A percentile compares a stretch with the other conserved stretches of the same genome.
Conservation (phyloP, 2,797 vertebrate genomes). For the Odontamblyopus rebecca region DNA sequence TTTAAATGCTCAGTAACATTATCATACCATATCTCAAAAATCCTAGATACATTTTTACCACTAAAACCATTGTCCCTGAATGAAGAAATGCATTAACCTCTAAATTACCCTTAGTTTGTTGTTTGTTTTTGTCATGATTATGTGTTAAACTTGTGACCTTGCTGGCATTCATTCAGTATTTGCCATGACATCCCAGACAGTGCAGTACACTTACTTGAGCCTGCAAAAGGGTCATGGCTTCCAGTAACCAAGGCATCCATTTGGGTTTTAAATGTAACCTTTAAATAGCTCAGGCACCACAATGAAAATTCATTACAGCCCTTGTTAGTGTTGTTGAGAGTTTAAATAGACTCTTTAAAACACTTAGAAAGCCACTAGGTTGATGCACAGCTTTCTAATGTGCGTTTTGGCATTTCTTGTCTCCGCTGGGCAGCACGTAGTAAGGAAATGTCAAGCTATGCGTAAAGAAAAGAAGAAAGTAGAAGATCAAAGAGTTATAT, state of each 20-base stretch:
- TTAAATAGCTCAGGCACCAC: slow-evolving; percentile 26
- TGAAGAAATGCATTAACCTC: too few species aligned
- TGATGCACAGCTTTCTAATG: slow-evolving; percentile 12
- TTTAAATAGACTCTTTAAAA: slow-evolving; percentile 10
- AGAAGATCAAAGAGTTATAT: background rate
- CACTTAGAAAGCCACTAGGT: slow-evolving; percentile 7
- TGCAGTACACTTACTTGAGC: slow-evolving; percentile 2
- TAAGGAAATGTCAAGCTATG: slow-evolving; percentile 2
- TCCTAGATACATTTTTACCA: too few species aligned
- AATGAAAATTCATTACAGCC: slow-evolving; percentile 20
- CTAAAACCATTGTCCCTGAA: too few species aligned
- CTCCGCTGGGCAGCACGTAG: slow-evolving; percentile 6
- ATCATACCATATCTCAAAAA: too few species aligned
- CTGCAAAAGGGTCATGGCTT: slow-evolving; percentile 5
- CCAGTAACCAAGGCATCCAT: slow-evolving; percentile 21
- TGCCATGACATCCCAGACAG: background rate
- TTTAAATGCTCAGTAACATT: too few species aligned
- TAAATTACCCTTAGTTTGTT: too few species aligned
- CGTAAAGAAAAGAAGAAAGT: background rate
- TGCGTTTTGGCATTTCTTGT: slow-evolving; percentile 8
- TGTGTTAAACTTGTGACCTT: background rate
- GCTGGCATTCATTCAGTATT: background rate
- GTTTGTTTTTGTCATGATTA: too few species aligned
- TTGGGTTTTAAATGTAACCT: slow-evolving; percentile 25
- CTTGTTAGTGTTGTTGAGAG: slow-evolving; percentile 10